Evolutionary conservation across 1,140 invertebrate species (phyloP), one percentile per base, ranked within the genome.

Genomic region (Chelonus insularis): DNA sequence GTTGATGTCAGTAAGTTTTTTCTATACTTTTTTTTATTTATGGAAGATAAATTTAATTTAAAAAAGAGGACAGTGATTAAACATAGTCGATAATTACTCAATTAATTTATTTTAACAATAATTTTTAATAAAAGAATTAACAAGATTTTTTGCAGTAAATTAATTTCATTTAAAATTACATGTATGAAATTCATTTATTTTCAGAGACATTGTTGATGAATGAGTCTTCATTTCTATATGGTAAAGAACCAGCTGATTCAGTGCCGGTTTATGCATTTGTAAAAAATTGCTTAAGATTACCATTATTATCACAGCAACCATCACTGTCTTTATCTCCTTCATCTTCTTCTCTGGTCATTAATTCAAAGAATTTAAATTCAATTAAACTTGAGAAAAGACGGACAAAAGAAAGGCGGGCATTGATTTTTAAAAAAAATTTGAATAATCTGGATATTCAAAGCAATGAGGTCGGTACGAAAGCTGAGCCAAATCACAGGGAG

Each of bases 221-320:
- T 62, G 74, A 77, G 37, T 75, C 79, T 14, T 87, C 86, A 1
- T 86, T 88, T 63, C 64, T 88, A 3, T 82, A 87, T 64, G 87
- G 87, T 0, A 78, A 80, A 45, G 83, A 86, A 74, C 86, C 86
- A 11, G 67, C 78, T 32, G 72, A 75, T n/a, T 68, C 72, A 2
- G 84, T 88, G 4, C 86, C 87, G 9, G 79, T 86, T 55, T 88
- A 88, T 62, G 85, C 86, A 5, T 73, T 86, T 29, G 80, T 87
- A 12, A 83, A 75, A 29, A 71, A 75, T 32, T 85, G 84, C 63
- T 20, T 32, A 20, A 43, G 61, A 1, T 12, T 25, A 37, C 16
- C 18, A 23, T 14, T 16, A 20, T 51, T 45, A 41, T 23, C 47
- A 25, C 47, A 41, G 54, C 51, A 16, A 60, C 20, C 21, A 45